A percentile compares a stretch with the other conserved stretches of the same genome.
These are phyloP conservation scores for Carettochelys insculpta DNA, from an alignment of 2,113 vertebrate genomes.

Conservation along the genomic window DNA sequence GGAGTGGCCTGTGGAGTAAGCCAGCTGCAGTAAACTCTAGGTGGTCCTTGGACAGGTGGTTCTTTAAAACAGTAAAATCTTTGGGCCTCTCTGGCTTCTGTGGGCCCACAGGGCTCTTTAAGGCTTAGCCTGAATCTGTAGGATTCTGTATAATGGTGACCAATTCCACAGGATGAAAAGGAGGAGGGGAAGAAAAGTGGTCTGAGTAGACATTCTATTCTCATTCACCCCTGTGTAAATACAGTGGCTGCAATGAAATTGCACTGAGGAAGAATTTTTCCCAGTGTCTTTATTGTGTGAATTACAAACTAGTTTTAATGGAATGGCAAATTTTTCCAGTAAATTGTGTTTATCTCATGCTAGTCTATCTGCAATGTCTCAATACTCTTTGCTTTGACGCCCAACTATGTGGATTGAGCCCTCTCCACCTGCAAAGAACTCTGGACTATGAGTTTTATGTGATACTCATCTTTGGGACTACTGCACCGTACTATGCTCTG, in stretches of 20 bases:
- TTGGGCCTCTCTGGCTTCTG: too few relatives aligned
- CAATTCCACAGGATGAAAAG: not conserved
- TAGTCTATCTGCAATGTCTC: not conserved
- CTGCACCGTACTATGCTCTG: not conserved
- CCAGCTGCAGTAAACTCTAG: not conserved
- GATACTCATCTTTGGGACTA: not conserved
- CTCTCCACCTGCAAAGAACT: slow-evolving; percentile 20
- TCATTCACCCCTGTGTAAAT: not conserved
- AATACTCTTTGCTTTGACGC: not conserved
- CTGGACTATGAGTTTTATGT: not conserved
- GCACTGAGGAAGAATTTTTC: not conserved
- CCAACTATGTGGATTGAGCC: not conserved
- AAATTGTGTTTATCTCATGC: slow-evolving; percentile 26
- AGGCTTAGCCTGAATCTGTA: slow-evolving; percentile 48
- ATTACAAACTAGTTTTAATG: slow-evolving; percentile 6
- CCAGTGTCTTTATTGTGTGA: not conserved
- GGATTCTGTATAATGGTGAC: slow-evolving; percentile 38
- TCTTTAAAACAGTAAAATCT: slow-evolving; percentile 16
- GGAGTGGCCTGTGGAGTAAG: slow-evolving; percentile 40
- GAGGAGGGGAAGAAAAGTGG: slow-evolving; percentile 26
- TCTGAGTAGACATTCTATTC: not conserved
- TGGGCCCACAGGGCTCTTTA: too few relatives aligned
- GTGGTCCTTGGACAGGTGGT: not conserved
- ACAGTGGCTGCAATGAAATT: not conserved
- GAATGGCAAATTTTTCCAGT: not conserved